Base-by-base conservation (phyloP, 2,797 vertebrate genomes). In the Discoglossus pictus region DNA sequence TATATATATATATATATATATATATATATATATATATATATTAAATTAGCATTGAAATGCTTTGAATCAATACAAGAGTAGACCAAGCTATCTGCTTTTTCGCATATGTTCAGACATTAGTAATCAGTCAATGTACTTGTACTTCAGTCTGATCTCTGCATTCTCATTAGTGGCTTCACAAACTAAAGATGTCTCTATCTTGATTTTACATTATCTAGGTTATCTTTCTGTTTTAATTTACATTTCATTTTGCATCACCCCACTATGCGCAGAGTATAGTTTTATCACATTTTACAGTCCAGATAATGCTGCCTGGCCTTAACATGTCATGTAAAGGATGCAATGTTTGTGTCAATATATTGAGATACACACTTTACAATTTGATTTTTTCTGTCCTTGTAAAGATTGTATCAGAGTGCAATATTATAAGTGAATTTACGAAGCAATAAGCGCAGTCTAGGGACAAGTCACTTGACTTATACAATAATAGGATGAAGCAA, bases 371-470 rank as follows among this genome's bases (percentile, higher is more conserved):
- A 18, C 10, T 36, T 66, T 44, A 11, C 35, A 21, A 24, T 48
- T 36, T 31, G 44, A 40, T 25, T 34, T 50, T 50, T 4, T 4
- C 27, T 31, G 23, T 23, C 23, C 12, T 50, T 2, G 16, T 10
- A 36, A 39, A 31, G 39, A 42, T 39, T 20, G 35, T n/a, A 40
- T 67, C 25, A 42, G 31, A 5, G 12, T 10, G 13, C 6, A 47
- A 54, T 39, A 62, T 53, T 38, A 39, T 34, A 47, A 46, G 39
- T 61, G 48, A 53, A 44, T 62, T 55, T 46, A 18, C 4, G 42
- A 69, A 55, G 51, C 34, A 69, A 69, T 54, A 61, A 47, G 18
- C 39, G 35, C 12, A 61, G 17, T 15, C 13, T 54, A 13, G 15
- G 18, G 2, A 69, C 21, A 40, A 47, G 17, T 20, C 42, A 48